Base-by-base conservation (phyloP, 2,797 vertebrate genomes). In the Enteromius paludinosus region DNA sequence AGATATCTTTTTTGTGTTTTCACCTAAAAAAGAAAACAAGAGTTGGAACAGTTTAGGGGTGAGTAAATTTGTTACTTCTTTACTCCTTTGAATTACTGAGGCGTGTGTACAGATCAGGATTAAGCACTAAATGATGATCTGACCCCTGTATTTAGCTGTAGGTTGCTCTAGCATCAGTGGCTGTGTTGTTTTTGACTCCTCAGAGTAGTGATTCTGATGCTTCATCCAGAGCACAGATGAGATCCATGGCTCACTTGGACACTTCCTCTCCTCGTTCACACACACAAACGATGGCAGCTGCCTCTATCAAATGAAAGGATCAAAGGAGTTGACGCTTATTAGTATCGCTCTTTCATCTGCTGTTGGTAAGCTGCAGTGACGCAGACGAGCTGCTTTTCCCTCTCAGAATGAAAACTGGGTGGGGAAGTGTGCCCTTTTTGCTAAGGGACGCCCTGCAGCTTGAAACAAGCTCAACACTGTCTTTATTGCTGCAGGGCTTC, bases 261-360 rank as follows among this genome's bases (percentile, higher is more conserved):
- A n/a, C 18, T 61, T 33, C 52, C 77, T 18, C 47, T 59, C 25
- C 62, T 76, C 45, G 66, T 74, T 49, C 56, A 25, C 15, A 35
- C n/a, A 59, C 84, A 59, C 54, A 71, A 28, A 81, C 7, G 54
- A 75, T n/a, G 30, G 17, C 59, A 89, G 49, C 81, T 83, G 76
- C 74, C 30, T 82, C 70, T 75, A 8, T 54, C 59, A 28, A 80
- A 75, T 23, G 82, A 38, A 71, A 83, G n/a, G 82, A 87, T 88
- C 69, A 86, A 80, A 87, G 52, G 14, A 79, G 25, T 71, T 33
- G 28, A 10, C 7, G 43, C 38, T 56, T 25, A 77, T 69, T 86
- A 64, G 65, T 59, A 74, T 84, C 86, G 52, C 43, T 70, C 74
- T 45, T 86, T 82, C 45, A 81, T 86, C 72, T 86, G 33, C 12